Percentiles rank a stretch among this genome's conserved stretches.
phyloP scores from a whole-genome alignment of 2,113 vertebrate genomes.

The Cyphotilapia sp. region DNA sequence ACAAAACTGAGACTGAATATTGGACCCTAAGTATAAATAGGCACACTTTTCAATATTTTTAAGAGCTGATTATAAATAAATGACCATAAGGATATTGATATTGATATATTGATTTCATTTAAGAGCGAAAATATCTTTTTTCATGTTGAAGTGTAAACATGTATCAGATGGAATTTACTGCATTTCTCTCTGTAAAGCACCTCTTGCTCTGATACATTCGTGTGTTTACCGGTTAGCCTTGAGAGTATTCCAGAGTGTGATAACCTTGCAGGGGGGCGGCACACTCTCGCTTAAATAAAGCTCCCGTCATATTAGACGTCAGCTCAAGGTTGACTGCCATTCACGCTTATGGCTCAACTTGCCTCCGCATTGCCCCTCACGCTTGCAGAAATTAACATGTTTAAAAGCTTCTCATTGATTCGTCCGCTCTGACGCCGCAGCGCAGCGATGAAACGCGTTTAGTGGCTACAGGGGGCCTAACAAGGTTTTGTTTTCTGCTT shows the following conservation, averaged over 20 bases:
- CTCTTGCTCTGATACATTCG: not conserved
- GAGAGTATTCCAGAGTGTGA: not conserved
- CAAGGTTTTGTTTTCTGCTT: not conserved
- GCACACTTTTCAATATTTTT: not conserved
- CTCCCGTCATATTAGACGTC: not conserved
- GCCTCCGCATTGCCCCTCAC: not conserved
- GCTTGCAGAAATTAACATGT: not conserved
- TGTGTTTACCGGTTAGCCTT: not conserved
- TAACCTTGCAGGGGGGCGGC: conserved; percentile 4
- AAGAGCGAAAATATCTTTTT: not conserved
- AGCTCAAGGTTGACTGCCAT: conserved; percentile 43
- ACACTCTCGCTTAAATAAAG: not conserved
- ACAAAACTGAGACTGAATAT: not conserved
- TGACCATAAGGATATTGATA: not conserved
- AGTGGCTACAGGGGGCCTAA: not conserved
- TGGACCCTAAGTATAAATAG: not conserved
- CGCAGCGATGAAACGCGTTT: not conserved
- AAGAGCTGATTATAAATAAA: not conserved
- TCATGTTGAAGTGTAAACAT: not conserved
- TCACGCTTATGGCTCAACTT: conserved; percentile 24
- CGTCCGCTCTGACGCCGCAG: not conserved
- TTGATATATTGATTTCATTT: not conserved
- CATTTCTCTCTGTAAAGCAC: not conserved
- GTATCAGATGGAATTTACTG: not conserved
- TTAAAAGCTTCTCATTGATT: not conserved